A percentile compares a stretch with the other conserved stretches of the same genome.
These are phyloP conservation scores for Ips nitidus DNA, from an alignment of 1,140 invertebrate species.

Conservation along the genomic window DNA sequence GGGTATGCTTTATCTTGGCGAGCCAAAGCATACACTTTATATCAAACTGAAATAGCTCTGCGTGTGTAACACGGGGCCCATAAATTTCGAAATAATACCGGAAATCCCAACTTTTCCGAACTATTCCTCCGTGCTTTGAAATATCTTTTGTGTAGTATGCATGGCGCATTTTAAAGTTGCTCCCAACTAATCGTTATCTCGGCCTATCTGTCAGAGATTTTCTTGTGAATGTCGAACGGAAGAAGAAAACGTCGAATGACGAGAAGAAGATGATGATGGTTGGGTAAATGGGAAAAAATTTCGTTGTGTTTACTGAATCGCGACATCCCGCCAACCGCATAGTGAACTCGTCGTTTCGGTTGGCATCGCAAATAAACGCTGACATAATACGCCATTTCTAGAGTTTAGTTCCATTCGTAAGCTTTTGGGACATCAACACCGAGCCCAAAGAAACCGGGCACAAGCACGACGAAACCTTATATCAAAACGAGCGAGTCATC, in stretches of 20 bases:
- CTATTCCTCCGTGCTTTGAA: constrained; percentile 27
- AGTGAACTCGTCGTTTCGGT: background rate
- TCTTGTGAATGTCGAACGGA: too few relatives aligned
- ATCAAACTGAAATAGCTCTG: constrained; percentile 27
- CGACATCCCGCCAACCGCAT: background rate
- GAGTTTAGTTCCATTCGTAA: constrained; percentile 1
- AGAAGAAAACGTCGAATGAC: background rate
- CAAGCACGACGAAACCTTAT: constrained; percentile 29
- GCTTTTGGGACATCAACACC: constrained; percentile 12
- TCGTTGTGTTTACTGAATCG: constrained; percentile 3
- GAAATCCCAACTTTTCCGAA: constrained; percentile 32
- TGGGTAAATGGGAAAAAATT: background rate
- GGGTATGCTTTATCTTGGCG: constrained; percentile 26
- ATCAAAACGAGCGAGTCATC: constrained; percentile 31
- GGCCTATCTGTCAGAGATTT: too few relatives aligned
- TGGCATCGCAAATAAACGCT: constrained; percentile 2
- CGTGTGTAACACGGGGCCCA: constrained; percentile 22
- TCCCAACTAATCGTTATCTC: too few relatives aligned
- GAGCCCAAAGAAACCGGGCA: constrained; percentile 8
- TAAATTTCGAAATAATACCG: constrained; percentile 33
- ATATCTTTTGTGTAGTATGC: constrained; percentile 17
- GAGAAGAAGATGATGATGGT: background rate
- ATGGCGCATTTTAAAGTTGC: constrained; percentile 14
- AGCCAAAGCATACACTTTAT: constrained; percentile 29
- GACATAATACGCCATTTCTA: background rate